Conservation (phyloP, 2,797 vertebrate species). For the Bryconaethiops microstoma region DNA sequence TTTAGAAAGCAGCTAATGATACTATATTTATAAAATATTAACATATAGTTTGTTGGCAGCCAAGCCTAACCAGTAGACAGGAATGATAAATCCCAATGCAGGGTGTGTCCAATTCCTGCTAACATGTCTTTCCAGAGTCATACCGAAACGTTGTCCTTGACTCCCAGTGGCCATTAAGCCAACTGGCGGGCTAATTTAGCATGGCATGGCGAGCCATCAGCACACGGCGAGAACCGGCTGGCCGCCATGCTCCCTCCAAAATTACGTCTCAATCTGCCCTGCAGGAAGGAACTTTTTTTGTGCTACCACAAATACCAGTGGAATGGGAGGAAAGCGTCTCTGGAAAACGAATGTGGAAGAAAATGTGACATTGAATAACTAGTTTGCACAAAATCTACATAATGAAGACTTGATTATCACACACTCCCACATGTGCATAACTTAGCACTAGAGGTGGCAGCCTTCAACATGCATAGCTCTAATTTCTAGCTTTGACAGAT, state of each 20-base stretch:
- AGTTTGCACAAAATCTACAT: slow-evolving; percentile 22
- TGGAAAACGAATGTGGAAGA: slow-evolving; percentile 11
- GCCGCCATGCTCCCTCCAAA: slow-evolving; percentile 49
- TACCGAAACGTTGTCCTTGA: slow-evolving; percentile 40
- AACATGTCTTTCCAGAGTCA: slow-evolving; percentile 28
- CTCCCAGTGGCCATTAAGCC: slow-evolving; percentile 55
- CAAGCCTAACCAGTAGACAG: neutral
- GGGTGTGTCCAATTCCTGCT: slow-evolving; percentile 30
- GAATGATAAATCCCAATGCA: slow-evolving; percentile 39
- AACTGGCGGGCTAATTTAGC: slow-evolving; percentile 62
- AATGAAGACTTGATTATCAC: slow-evolving; percentile 34
- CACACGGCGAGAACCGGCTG: slow-evolving; percentile 57
- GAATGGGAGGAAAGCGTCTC: slow-evolving; percentile 3
- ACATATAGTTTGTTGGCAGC: neutral
- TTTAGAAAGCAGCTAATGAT: no score
- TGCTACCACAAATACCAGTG: slow-evolving; percentile 31
- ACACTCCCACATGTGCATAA: slow-evolving; percentile 35
- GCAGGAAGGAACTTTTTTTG: slow-evolving; percentile 41
- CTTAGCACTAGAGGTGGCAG: slow-evolving; percentile 25
- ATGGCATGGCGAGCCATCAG: slow-evolving; percentile 54
- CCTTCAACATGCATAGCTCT: neutral
- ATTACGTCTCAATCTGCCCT: slow-evolving; percentile 57
- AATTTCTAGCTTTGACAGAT: neutral
- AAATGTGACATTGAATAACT: slow-evolving; percentile 35
- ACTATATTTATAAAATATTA: slow-evolving; percentile 1